Evolutionary conservation across 2,113 vertebrate species (phyloP).

Genomic region (Scophthalmus maximus): DNA sequence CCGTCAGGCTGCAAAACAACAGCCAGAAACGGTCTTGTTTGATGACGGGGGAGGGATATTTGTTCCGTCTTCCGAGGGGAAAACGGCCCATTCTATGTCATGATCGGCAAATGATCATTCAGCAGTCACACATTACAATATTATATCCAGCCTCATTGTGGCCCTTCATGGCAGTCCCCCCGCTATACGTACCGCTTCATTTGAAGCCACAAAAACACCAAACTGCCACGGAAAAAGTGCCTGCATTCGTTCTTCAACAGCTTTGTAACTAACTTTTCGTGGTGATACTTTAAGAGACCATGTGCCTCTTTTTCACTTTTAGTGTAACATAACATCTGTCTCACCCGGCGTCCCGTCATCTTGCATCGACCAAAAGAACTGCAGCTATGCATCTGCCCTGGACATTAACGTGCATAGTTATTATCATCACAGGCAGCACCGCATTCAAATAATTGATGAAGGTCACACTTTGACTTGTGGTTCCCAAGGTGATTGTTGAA

Average conservation of each 20-base stretch:
- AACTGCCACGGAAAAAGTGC: not conserved
- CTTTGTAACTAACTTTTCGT: too few species aligned
- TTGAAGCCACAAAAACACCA: not conserved
- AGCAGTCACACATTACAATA: not conserved
- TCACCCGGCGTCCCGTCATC: not conserved
- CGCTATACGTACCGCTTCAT: not conserved
- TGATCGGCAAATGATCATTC: not conserved
- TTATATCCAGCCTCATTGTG: not conserved
- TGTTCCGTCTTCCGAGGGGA: not conserved
- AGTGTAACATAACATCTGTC: not conserved
- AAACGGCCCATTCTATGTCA: not conserved
- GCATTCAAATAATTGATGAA: not conserved
- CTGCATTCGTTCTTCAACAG: not conserved
- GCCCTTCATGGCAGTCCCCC: not conserved
- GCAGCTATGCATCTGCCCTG: not conserved
- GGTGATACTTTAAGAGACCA: not conserved
- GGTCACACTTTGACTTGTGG: fast-evolving
- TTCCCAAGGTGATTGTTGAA: too few species aligned
- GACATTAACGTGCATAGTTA: not conserved
- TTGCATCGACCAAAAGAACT: not conserved
- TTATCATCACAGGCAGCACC: not conserved
- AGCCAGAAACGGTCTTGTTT: not conserved
- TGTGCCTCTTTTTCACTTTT: not conserved
- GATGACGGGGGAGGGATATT: not conserved
- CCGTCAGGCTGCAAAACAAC: not conserved